phyloP scores from a whole-genome alignment of 2,888 invertebrate species.

The Zygothrica quintamaculata region DNA sequence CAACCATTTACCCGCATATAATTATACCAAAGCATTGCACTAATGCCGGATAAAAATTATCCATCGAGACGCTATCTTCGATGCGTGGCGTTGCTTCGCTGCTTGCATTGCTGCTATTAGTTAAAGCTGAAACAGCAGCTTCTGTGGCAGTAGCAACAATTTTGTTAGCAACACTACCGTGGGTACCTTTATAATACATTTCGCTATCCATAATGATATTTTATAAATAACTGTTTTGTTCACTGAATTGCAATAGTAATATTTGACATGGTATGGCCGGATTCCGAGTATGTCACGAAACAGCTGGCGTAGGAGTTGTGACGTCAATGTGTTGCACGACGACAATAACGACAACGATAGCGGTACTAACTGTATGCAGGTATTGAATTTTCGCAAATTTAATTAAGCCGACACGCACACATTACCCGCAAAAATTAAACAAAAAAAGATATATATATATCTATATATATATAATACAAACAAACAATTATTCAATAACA shows the following conservation, averaged over 20 bases:
- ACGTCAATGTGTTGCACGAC: slow-evolving; percentile 57
- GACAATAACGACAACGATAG: slow-evolving; percentile 16
- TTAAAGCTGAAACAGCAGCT: slow-evolving; percentile 25
- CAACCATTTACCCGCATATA: slow-evolving; percentile 91
- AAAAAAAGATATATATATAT: too few relatives aligned
- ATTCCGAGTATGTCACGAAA: slow-evolving; percentile 10
- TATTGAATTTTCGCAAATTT: slow-evolving; percentile 66
- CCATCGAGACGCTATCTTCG: slow-evolving; percentile 85
- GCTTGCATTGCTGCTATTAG: slow-evolving; percentile 27
- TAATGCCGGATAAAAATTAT: slow-evolving; percentile 95
- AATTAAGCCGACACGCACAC: slow-evolving; percentile 16
- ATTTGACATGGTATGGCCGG: slow-evolving; percentile 33
- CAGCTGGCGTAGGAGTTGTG: slow-evolving; percentile 58
- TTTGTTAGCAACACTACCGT: slow-evolving; percentile 37
- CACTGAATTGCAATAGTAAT: slow-evolving; percentile 19
- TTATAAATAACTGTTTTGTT: slow-evolving; percentile 8
- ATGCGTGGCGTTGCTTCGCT: slow-evolving; percentile 32
- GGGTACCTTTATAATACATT: slow-evolving; percentile 71
- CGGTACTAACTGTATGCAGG: slow-evolving; percentile 13
- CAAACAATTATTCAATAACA: slow-evolving; percentile 41
- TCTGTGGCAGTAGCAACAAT: slow-evolving; percentile 21
- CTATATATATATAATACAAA: too few relatives aligned
- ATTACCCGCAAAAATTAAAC: slow-evolving; percentile 7
- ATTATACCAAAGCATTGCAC: slow-evolving; percentile 96
- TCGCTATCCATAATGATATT: slow-evolving; percentile 71